These are phyloP conservation scores for Tetramorium bicarinatum DNA, from an alignment of 2,888 invertebrate genomes.

Conservation along the genomic window DNA sequence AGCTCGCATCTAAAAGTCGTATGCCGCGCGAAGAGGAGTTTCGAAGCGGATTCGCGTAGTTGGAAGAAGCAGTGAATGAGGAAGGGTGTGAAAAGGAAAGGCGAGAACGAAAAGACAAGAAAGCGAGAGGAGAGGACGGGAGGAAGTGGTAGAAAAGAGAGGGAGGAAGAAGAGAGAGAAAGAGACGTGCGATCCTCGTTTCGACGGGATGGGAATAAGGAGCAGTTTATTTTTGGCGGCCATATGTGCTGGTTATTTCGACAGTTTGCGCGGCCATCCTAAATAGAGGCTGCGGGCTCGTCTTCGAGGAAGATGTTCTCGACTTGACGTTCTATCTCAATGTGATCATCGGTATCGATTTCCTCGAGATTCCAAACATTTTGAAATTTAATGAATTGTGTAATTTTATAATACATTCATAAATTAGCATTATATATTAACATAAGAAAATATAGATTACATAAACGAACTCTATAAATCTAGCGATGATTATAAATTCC, in stretches of 20 bases:
- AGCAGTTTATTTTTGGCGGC: conserved; percentile 85
- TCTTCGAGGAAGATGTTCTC: conserved; percentile 72
- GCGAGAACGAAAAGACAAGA: conserved; percentile 18
- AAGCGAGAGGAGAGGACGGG: conserved; percentile 27
- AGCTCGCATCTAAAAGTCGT: conserved; percentile 55
- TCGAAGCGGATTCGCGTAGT: conserved; percentile 78
- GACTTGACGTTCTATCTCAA: conserved; percentile 59
- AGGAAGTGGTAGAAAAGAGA: conserved; percentile 40
- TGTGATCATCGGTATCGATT: conserved; percentile 54
- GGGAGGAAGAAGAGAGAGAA: conserved; percentile 17
- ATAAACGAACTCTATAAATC: neutral
- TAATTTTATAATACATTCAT: neutral
- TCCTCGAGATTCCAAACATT: conserved; percentile 7
- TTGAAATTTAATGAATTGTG: conserved; percentile 2
- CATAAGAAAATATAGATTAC: neutral
- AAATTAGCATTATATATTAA: neutral
- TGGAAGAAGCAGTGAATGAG: conserved; percentile 63
- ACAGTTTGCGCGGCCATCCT: conserved; percentile 80
- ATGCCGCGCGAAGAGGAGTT: conserved; percentile 39
- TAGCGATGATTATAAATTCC: neutral
- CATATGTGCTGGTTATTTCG: conserved; percentile 86
- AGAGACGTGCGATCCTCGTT: conserved; percentile 69
- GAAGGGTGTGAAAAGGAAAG: conserved; percentile 31
- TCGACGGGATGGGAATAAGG: conserved; percentile 84
- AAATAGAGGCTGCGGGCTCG: conserved; percentile 78